phyloP scores from a whole-genome alignment of 2,797 vertebrate genomes.

The Lagodon rhomboides region DNA sequence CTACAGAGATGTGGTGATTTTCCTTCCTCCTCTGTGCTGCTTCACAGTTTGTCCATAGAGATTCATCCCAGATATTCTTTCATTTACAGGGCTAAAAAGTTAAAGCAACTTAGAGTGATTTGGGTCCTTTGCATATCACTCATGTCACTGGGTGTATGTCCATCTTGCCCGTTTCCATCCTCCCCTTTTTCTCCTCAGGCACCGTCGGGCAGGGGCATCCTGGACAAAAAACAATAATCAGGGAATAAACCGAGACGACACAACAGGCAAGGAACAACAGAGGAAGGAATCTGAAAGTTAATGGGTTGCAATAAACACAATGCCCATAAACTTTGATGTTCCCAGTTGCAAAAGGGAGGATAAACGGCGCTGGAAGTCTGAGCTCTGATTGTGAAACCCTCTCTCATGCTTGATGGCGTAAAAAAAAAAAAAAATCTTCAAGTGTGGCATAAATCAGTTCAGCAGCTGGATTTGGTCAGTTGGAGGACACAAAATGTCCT shows the following conservation, averaged over 20 bases:
- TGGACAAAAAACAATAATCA: conserved; percentile 14
- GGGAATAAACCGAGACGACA: neutral
- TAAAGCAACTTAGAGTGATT: neutral
- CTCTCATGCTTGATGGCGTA: neutral
- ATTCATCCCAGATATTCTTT: neutral
- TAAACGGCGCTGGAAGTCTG: neutral
- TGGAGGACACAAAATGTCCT: neutral
- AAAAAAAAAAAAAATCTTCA: neutral
- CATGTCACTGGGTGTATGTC: neutral
- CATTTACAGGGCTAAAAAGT: neutral
- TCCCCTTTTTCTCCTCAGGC: conserved; percentile 16
- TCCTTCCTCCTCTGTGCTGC: neutral
- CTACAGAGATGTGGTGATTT: neutral
- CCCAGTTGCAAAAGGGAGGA: neutral
- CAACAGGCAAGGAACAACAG: neutral
- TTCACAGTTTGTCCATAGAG: neutral
- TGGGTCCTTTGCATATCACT: neutral
- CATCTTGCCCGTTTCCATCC: conserved; percentile 8
- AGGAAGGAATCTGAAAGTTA: neutral
- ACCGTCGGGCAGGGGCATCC: neutral
- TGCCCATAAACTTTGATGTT: neutral
- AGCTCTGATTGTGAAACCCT: neutral
- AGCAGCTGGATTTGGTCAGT: neutral
- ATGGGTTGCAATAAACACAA: neutral
- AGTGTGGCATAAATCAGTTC: neutral